Evolutionary conservation across 2,113 vertebrate species (phyloP).

Genomic region (Gadus chalcogrammus): DNA sequence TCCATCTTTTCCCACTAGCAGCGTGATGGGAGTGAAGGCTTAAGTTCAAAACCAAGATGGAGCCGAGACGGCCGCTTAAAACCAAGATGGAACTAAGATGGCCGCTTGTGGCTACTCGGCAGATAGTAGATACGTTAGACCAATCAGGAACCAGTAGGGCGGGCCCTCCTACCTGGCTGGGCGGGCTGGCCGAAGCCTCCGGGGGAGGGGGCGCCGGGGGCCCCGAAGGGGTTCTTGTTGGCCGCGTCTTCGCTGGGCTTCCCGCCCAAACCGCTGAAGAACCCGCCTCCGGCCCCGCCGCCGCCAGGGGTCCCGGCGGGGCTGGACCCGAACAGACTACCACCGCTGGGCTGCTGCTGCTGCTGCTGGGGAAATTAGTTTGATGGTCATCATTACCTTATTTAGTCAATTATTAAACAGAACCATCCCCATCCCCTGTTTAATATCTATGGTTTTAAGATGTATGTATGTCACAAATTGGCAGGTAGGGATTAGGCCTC

Average conservation of each 20-base stretch:
- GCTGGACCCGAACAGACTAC: constrained; percentile 80
- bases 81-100: too few relatives aligned
- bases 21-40: too few relatives aligned
- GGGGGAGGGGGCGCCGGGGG: constrained; percentile 63
- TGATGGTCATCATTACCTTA: background rate
- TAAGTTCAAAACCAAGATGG: too few relatives aligned
- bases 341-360: constrained; percentile 70
- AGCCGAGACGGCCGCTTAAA: too few relatives aligned
- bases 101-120: too few relatives aligned
- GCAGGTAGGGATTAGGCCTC: too few relatives aligned
- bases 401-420: too few relatives aligned
- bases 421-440: too few relatives aligned
- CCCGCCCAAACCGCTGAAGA: constrained; percentile 94
- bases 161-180: constrained; percentile 55
- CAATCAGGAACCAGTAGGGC: background rate
- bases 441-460: too few relatives aligned
- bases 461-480: too few relatives aligned
- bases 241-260: constrained; percentile 95
- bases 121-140: too few relatives aligned
- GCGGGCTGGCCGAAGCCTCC: constrained; percentile 70
- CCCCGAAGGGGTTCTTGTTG: constrained; percentile 93
- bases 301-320: constrained; percentile 35
- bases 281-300: constrained; percentile 65
- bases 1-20: too few relatives aligned
- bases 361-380: constrained; percentile 39